Evolutionary conservation across 2,888 invertebrate species (phyloP), one percentile per base, ranked within the genome.

Genomic region (Raillietiella orientalis): DNA sequence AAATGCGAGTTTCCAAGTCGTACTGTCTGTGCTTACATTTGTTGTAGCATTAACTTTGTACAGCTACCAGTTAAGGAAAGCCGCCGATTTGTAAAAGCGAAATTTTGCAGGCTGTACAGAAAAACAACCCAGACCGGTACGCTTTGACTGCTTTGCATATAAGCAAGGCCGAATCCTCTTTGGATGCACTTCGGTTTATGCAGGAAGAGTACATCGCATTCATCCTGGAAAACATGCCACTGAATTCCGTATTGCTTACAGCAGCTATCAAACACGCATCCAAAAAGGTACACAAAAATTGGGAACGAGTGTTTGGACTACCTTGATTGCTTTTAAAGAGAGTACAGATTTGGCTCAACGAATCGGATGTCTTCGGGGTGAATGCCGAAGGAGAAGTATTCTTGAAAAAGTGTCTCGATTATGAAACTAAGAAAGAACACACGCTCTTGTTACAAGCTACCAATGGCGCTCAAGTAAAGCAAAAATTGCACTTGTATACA

Each of bases 41-140:
- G n/a, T n/a, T n/a, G n/a, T n/a, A n/a, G n/a, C n/a, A n/a, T n/a
- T n/a, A n/a, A n/a, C n/a, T n/a, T n/a, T n/a, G n/a, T n/a, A n/a
- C n/a, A n/a, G n/a, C n/a, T n/a, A n/a, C n/a, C n/a, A n/a, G n/a
- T n/a, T n/a, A n/a, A n/a, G n/a, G n/a, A n/a, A n/a, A n/a, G n/a
- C n/a, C n/a, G n/a, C n/a, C n/a, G n/a, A n/a, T n/a, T n/a, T n/a
- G n/a, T n/a, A n/a, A n/a, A n/a, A n/a, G n/a, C n/a, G n/a, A n/a
- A n/a, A n/a, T n/a, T n/a, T 37, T 36, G 2, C 48, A 67, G 59
- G 70, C 69, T 5, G 66, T 63, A 2, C 71, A 71, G 41, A 53
- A 63, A 31, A 75, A 82, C 48, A 82, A 82, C 52, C 52, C 66
- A 0, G 79, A 79, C 50, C 60, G 75, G 27, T 75, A 75, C 44